Conservation (phyloP, 2,797 vertebrate genomes). For the Poliocrania exsul region DNA sequence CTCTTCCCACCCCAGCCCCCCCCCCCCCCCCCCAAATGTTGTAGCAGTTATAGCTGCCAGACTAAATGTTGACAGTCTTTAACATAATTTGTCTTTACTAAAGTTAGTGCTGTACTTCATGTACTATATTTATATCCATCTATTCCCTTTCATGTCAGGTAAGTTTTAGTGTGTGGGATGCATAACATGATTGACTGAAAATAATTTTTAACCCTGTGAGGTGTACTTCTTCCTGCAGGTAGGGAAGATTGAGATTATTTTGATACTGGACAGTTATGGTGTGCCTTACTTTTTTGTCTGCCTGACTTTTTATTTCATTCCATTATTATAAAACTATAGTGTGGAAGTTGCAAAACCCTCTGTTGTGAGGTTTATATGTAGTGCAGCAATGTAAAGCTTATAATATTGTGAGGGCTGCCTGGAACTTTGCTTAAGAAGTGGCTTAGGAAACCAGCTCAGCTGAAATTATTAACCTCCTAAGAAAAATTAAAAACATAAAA, state of each 20-base stretch:
- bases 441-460: not conserved
- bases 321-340: not conserved
- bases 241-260: not conserved
- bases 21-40: not conserved
- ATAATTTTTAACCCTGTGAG: conserved; percentile 2
- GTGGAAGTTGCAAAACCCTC: not conserved
- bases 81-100: conserved; percentile 30
- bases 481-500: conserved; percentile 1
- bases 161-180: conserved; percentile 25
- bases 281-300: not conserved
- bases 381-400: not conserved
- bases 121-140: conserved; percentile 28
- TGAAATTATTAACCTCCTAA: not conserved
- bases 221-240: not conserved
- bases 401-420: not conserved
- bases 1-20: not conserved
- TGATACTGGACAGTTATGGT: not conserved
- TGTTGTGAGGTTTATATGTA: not conserved
- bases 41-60: conserved; percentile 24
- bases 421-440: not conserved
- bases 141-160: conserved; percentile 24
- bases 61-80: conserved; percentile 38
- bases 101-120: conserved; percentile 53
- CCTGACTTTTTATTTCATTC: not conserved
- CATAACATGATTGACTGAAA: conserved; percentile 15